Conservation (phyloP, 53 echinoderm and acorn worm species). For the Astropecten irregularis region DNA sequence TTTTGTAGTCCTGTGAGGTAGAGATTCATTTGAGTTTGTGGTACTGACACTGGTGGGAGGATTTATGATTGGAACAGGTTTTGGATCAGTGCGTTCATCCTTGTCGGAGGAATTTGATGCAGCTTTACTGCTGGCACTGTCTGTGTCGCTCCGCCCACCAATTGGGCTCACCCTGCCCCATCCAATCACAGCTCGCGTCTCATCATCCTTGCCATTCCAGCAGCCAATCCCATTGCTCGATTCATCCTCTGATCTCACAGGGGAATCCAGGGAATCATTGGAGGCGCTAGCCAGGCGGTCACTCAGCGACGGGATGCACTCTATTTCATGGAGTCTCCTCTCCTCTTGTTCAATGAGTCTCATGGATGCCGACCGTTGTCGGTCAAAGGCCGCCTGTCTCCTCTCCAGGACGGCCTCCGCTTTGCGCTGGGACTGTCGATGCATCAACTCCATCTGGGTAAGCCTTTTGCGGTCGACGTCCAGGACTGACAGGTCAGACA, state of each 20-base stretch:
- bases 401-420: slow-evolving; percentile 72
- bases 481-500: slow-evolving; percentile 42
- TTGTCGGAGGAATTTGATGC: slow-evolving; percentile 23
- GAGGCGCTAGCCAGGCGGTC: slow-evolving; percentile 46
- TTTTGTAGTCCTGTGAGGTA: slow-evolving; percentile 23
- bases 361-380: slow-evolving; percentile 68
- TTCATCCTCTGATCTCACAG: slow-evolving; percentile 31
- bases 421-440: slow-evolving; percentile 75
- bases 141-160: slow-evolving; percentile 63
- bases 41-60: not conserved
- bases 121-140: slow-evolving; percentile 60
- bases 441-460: slow-evolving; percentile 74
- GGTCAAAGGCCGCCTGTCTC: slow-evolving; percentile 72
- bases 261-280: slow-evolving; percentile 36
- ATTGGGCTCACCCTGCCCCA: slow-evolving; percentile 64
- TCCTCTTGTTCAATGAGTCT: slow-evolving; percentile 86
- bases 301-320: slow-evolving; percentile 57
- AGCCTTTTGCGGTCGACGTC: slow-evolving; percentile 80
- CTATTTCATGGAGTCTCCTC: slow-evolving; percentile 83
- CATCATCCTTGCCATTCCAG: slow-evolving; percentile 3
- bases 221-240: slow-evolving; percentile 4
- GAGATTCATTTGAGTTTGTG: not conserved
- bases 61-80: not conserved
- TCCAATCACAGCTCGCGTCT: slow-evolving; percentile 47
- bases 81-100: slow-evolving; percentile 5